These are phyloP conservation scores for Epinotia demarniana DNA, from an alignment of 2,888 invertebrate genomes.

Conservation along the genomic window DNA sequence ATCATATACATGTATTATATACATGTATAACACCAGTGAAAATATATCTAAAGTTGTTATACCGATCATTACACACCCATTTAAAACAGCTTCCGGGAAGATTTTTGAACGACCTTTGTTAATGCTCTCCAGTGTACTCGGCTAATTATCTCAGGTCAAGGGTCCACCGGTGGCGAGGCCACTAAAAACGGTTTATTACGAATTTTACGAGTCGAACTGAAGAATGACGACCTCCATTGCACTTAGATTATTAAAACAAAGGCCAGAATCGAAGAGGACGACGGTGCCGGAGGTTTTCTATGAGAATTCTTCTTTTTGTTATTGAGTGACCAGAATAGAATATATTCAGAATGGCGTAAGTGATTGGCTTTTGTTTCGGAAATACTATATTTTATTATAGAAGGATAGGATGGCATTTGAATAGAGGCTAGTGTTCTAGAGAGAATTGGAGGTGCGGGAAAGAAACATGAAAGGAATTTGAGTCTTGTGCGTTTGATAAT, in stretches of 20 bases:
- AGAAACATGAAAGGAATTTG: not conserved
- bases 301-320: not conserved
- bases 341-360: not conserved
- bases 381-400: constrained; percentile 46
- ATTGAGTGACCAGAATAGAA: too few species aligned
- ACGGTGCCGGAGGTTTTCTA: not conserved
- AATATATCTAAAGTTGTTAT: too few species aligned
- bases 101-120: not conserved
- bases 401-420: constrained; percentile 78
- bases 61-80: not conserved
- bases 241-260: constrained; percentile 80
- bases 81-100: not conserved
- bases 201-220: constrained; percentile 59
- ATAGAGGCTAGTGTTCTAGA: constrained; percentile 60
- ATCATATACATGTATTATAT: too few species aligned
- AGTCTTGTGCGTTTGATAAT: not conserved
- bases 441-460: constrained; percentile 4
- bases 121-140: constrained; percentile 16
- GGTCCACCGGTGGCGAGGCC: constrained; percentile 52
- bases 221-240: constrained; percentile 53
- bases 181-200: constrained; percentile 62
- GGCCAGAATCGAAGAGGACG: constrained; percentile 9
- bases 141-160: constrained; percentile 38
- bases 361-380: not conserved
- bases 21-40: too few species aligned